Base-by-base conservation (phyloP, 2,888 invertebrate genomes). In the Brachyopa scutellaris region DNA sequence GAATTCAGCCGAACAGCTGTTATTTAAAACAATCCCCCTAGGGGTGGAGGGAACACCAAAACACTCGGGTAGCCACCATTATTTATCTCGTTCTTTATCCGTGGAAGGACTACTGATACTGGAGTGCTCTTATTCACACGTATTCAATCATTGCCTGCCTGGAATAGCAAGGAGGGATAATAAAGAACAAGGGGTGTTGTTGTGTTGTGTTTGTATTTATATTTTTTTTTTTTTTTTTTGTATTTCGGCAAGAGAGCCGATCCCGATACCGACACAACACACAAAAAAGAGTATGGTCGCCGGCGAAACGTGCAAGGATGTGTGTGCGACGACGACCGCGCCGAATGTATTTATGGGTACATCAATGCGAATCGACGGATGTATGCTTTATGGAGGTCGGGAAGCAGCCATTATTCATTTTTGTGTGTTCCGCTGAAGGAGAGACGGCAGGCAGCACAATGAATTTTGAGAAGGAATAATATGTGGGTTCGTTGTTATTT, bases 321-420 rank as follows among this genome's bases (percentile, higher is more conserved):
- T 83, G 72, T 82, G 85, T 84, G 85, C 64, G 70, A 61, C 64
- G 70, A 61, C 47, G 57, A 49, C 49, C 84, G 73, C 79, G 66
- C 77, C 73, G 80, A 77, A 84, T 85, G 85, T 84, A 86, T 86
- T 87, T 88, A 86, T 88, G 87, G 86, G 88, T 85, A 87, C 87
- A 88, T 88, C 88, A 87, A 87, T 86, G 87, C 86, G 87, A 87
- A 87, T 89, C 89, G 87, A 88, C 87, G 85, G 85, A 85, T 86
- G 86, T 86, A 86, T 88, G 88, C 86, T 87, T 85, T 88, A 87
- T 88, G 88, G 87, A 86, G 87, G 87, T 87, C 86, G 86, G 82
- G 85, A 86, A 87, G 87, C 89, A 88, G 90, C 89, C 90, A 90
- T 90, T 90, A 89, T 88, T 89, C 88, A 90, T 89, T 88, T 87